Base-by-base conservation (phyloP, 2,113 vertebrate species). In the Vireo altiloquus region DNA sequence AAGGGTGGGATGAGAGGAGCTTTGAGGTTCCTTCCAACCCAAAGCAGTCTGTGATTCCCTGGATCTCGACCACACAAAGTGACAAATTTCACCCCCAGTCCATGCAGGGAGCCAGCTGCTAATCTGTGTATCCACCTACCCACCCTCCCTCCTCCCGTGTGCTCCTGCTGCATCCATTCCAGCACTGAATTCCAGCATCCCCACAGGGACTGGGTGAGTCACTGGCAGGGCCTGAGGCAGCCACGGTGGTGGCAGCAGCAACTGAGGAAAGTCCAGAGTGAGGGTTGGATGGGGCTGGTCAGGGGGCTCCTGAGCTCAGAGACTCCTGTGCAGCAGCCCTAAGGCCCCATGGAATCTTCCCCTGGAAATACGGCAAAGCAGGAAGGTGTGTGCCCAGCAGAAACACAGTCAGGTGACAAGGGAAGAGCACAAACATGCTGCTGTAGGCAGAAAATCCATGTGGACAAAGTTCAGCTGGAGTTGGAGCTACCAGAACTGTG, bases 391-490 rank as follows among this genome's bases (percentile, higher is more conserved):
- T 23, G 18, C 27, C 39, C 23, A 39, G 46, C 5, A 4, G 31
- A 20, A 66, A 17, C 25, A 59, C 25, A 20, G 25, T 4, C 37
- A 59, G 60, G 21, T 31, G 52, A 18, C 21, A 7, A 4, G 35
- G 21, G 52, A 37, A 59, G 21, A 59, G 59, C 71, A 59, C 7
- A 33, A 53, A 68, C 31, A 33, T 19, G 53, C 53, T 68, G 53
- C 37, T 33, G 63, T 0, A 27, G 37, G 46, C 33, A 69, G 22
- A 33, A 77, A 77, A 87, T 39, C 54, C 0, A 0, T 8, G 8
- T 12, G 39, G 63, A 24, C 35, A 35, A 66, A 66, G 44, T 30
- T 59, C 35, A 57, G 0, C 8, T 11, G 12, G 49, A 39, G 22
- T 4, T 64, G 30, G 19, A 66, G 53, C 53, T 59, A 46, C 46